phyloP scores from a whole-genome alignment of 1,140 invertebrate species.

The Anoplolepis gracilipes region DNA sequence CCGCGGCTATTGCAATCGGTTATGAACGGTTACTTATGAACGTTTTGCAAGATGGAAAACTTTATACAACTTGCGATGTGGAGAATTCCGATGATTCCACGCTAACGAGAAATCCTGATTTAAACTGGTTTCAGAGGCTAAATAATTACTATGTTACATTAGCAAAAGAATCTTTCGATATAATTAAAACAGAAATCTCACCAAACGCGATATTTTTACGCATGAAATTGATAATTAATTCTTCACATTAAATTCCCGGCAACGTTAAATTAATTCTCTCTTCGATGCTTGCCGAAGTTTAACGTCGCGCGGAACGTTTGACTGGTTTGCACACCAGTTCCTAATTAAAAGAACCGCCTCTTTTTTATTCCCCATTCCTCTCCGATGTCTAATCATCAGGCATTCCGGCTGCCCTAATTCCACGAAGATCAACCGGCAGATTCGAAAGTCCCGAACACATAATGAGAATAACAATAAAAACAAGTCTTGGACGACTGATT shows the following conservation, averaged over 20 bases:
- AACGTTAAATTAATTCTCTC: constrained; percentile 50
- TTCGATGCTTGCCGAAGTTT: constrained; percentile 27
- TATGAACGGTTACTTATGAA: constrained; percentile 24
- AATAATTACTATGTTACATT: constrained; percentile 2
- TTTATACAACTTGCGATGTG: background rate
- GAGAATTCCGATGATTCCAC: background rate
- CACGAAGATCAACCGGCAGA: constrained; percentile 24
- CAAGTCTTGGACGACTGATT: background rate
- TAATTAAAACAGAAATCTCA: constrained; percentile 22
- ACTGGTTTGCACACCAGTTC: constrained; percentile 19
- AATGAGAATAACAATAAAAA: constrained; percentile 59
- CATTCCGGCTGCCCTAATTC: constrained; percentile 19
- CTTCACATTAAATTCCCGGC: background rate
- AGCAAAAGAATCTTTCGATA: background rate
- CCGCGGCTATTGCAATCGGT: constrained; percentile 35
- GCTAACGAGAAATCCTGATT: background rate
- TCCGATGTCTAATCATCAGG: constrained; percentile 60
- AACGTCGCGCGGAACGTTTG: constrained; percentile 46
- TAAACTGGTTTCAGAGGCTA: background rate
- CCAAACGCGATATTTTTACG: background rate
- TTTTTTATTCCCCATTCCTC: background rate
- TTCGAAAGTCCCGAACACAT: constrained; percentile 25
- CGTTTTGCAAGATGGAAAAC: constrained; percentile 26
- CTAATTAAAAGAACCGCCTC: constrained; percentile 48
- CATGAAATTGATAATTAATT: constrained; percentile 42